Percentiles rank a stretch among this genome's conserved stretches.
phyloP scores from a whole-genome alignment of 1,140 invertebrate species.

The Anastrepha obliqua region DNA sequence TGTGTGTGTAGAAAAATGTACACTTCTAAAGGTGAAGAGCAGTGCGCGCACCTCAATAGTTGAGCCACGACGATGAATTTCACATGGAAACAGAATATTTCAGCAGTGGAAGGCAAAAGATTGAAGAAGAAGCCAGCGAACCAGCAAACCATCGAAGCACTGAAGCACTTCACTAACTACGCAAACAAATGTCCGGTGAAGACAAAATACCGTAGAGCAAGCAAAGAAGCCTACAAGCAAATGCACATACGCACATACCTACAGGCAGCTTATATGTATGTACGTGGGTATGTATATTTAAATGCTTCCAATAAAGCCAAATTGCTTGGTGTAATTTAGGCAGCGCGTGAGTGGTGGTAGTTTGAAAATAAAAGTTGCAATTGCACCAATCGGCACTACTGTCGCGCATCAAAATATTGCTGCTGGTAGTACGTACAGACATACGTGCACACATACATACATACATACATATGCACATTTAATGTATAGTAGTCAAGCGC shows the following conservation, averaged over 20 bases:
- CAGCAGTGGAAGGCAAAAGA: neutral
- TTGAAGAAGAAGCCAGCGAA: neutral
- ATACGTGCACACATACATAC: neutral
- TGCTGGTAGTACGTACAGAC: neutral
- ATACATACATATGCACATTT: neutral
- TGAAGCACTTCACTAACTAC: conserved; percentile 30
- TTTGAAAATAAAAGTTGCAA: conserved; percentile 40
- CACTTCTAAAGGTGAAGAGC: conserved; percentile 30
- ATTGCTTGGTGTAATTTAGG: conserved; percentile 44
- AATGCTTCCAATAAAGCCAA: conserved; percentile 16
- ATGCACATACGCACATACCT: neutral
- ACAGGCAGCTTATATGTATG: neutral
- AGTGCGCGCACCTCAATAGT: neutral
- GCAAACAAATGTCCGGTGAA: conserved; percentile 27
- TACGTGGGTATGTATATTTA: neutral
- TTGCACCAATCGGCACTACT: conserved; percentile 23
- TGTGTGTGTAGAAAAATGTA: neutral
- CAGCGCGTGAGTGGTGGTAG: conserved; percentile 40
- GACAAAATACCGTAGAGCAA: conserved; percentile 6
- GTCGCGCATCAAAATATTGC: neutral
- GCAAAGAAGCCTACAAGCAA: neutral
- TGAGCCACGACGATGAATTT: neutral
- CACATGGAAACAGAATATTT: conserved; percentile 48
- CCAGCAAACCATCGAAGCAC: conserved; percentile 33
- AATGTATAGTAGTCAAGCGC: neutral